Percentiles rank a stretch among this genome's conserved stretches.
Conservation (phyloP, 2,888 invertebrate species). For the Ormyrus rosae region DNA sequence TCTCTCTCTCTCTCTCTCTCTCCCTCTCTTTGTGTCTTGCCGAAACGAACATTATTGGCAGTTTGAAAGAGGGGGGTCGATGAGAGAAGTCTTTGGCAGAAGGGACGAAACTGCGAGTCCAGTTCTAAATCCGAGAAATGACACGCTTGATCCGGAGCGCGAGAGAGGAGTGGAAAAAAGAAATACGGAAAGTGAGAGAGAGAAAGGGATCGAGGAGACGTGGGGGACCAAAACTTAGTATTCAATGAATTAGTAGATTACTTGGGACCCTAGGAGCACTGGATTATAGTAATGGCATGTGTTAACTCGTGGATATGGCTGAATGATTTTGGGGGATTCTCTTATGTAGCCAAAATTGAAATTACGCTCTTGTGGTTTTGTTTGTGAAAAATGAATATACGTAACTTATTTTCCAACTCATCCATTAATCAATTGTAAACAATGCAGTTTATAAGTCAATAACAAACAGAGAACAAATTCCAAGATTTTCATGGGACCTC, state of each 20-base stretch:
- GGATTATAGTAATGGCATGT: slow-evolving; percentile 51
- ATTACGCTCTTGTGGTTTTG: background rate
- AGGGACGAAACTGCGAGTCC: slow-evolving; percentile 22
- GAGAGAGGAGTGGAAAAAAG: background rate
- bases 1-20: background rate
- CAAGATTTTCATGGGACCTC: too few relatives aligned
- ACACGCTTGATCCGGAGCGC: slow-evolving; percentile 25
- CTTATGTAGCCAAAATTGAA: background rate
- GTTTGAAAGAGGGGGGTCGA: slow-evolving; percentile 32
- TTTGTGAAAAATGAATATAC: too few relatives aligned
- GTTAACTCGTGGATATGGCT: slow-evolving; percentile 6
- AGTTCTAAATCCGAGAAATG: slow-evolving; percentile 55
- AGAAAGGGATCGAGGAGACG: background rate
- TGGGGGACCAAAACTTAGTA: slow-evolving; percentile 38
- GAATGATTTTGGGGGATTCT: slow-evolving; percentile 16
- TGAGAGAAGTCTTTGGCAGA: slow-evolving; percentile 35
- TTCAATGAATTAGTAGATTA: slow-evolving; percentile 54
- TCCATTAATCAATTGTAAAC: too few relatives aligned
- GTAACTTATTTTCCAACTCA: too few relatives aligned
- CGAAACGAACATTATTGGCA: slow-evolving; percentile 7
- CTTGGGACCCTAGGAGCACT: slow-evolving; percentile 21
- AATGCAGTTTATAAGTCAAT: too few relatives aligned
- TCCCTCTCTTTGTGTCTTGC: background rate
- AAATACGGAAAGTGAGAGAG: slow-evolving; percentile 9
- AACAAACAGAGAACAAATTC: too few relatives aligned